Evolutionary conservation across 2,888 invertebrate species (phyloP).

Genomic region (Platycnemis pennipes): DNA sequence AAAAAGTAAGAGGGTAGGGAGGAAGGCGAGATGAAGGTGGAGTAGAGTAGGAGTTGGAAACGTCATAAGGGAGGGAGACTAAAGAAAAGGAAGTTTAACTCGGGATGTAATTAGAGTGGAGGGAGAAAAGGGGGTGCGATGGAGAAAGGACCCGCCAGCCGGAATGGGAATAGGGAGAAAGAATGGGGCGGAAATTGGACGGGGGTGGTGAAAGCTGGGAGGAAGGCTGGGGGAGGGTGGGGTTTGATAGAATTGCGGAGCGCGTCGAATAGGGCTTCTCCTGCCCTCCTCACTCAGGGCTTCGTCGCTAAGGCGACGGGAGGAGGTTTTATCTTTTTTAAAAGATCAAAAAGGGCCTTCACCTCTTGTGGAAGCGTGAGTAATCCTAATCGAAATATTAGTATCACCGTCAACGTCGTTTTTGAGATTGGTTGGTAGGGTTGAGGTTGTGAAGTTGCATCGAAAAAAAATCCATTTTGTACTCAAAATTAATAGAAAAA

Average conservation of each 20-base stretch:
- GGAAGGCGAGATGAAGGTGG: not conserved
- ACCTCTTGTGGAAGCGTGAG: not conserved
- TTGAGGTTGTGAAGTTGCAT: no score
- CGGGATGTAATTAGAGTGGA: not conserved
- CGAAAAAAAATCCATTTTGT: no score
- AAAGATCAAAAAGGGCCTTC: not conserved
- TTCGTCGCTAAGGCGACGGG: not conserved
- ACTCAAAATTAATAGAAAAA: no score
- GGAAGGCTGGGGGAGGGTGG: not conserved
- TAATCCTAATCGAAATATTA: not conserved
- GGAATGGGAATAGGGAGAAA: not conserved
- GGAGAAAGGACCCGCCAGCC: not conserved
- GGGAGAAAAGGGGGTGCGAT: not conserved
- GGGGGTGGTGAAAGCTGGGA: not conserved
- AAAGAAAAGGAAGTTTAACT: not conserved
- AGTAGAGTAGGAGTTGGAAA: not conserved
- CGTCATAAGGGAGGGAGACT: no score
- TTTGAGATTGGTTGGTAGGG: not conserved
- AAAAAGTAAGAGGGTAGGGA: no score
- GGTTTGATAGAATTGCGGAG: not conserved
- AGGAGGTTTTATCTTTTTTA: not conserved
- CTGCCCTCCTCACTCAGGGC: not conserved
- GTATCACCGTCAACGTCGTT: not conserved
- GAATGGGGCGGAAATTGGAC: constrained; percentile 13
- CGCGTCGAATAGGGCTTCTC: not conserved